Percentiles rank a stretch among this genome's conserved stretches.
Evolutionary conservation across 2,888 invertebrate genomes (phyloP).

Genomic region (Gryllus longicercus): DNA sequence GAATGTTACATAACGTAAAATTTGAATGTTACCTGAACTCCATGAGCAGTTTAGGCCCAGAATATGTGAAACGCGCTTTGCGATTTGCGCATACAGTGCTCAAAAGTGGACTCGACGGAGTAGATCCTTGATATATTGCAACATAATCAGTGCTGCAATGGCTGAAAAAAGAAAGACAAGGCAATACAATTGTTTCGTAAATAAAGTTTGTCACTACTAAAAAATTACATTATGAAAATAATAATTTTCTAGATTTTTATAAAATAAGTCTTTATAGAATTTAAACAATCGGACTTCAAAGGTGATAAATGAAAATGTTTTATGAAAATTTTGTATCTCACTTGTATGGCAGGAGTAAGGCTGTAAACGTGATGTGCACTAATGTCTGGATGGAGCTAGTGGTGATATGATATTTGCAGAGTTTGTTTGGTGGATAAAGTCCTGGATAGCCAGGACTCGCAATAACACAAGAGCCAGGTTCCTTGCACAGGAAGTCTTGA

Average conservation of each 20-base stretch:
- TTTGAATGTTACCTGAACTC: slow-evolving; percentile 61
- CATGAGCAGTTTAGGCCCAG: slow-evolving; percentile 65
- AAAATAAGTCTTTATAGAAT: too few relatives aligned
- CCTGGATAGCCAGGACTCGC: slow-evolving; percentile 75
- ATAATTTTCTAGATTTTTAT: too few relatives aligned
- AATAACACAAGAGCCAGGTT: slow-evolving; percentile 58
- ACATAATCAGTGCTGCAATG: slow-evolving; percentile 68
- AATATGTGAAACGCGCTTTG: slow-evolving; percentile 58
- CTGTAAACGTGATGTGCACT: slow-evolving; percentile 63
- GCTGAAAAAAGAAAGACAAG: slow-evolving; percentile 47
- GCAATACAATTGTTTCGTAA: too few relatives aligned
- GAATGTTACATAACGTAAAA: too few relatives aligned
- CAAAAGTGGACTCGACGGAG: slow-evolving; percentile 59
- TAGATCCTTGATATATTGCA: slow-evolving; percentile 66
- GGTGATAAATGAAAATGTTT: too few relatives aligned
- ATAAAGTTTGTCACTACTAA: too few relatives aligned
- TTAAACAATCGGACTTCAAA: too few relatives aligned
- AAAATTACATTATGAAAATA: too few relatives aligned
- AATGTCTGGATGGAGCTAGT: slow-evolving; percentile 63
- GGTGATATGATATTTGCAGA: slow-evolving; percentile 68
- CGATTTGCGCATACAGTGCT: slow-evolving; percentile 67
- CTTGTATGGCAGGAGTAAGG: slow-evolving; percentile 65
- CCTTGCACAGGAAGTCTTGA: slow-evolving; percentile 64
- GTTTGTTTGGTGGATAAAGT: slow-evolving; percentile 59
- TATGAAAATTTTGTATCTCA: slow-evolving; percentile 41